phyloP scores from a whole-genome alignment of 2,797 vertebrate genomes.

The Syndactyla subalaris region DNA sequence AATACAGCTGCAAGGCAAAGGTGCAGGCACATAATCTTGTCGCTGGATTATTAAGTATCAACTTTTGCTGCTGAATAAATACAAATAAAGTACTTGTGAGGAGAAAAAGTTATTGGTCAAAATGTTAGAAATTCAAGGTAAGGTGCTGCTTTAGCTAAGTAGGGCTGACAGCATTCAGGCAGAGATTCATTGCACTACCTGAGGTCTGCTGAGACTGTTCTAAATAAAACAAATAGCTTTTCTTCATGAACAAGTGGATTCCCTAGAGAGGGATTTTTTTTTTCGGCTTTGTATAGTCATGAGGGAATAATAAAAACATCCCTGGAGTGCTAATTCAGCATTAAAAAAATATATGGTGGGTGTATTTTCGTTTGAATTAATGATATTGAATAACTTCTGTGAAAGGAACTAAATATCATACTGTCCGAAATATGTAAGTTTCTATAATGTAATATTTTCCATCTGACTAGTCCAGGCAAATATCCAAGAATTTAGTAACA shows the following conservation, averaged over 20 bases:
- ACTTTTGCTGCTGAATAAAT: background rate
- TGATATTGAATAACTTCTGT: background rate
- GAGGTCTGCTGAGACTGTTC: slow-evolving; percentile 56
- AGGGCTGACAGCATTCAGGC: slow-evolving; percentile 34
- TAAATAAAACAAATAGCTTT: slow-evolving; percentile 65
- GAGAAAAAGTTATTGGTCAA: background rate
- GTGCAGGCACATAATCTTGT: background rate
- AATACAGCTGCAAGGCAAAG: slow-evolving; percentile 51
- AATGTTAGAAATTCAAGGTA: background rate
- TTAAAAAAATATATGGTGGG: slow-evolving; percentile 30
- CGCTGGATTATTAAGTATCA: background rate
- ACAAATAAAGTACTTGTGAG: background rate
- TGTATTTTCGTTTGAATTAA: slow-evolving; percentile 19
- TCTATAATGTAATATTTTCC: background rate
- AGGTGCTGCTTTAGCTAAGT: background rate
- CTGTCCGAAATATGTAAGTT: background rate
- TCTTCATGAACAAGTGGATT: slow-evolving; percentile 68
- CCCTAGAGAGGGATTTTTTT: slow-evolving; percentile 2
- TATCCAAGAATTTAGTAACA: background rate
- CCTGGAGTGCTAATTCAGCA: slow-evolving; percentile 34
- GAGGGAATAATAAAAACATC: slow-evolving; percentile 40
- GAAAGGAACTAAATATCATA: background rate
- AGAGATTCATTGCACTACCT: slow-evolving; percentile 28
- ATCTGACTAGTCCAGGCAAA: background rate
- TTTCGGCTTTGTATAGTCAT: slow-evolving; percentile 19